Evolutionary conservation across 2,797 vertebrate genomes (phyloP), one percentile per base, ranked within the genome.

Genomic region (Tenualosa thibaudeaui): DNA sequence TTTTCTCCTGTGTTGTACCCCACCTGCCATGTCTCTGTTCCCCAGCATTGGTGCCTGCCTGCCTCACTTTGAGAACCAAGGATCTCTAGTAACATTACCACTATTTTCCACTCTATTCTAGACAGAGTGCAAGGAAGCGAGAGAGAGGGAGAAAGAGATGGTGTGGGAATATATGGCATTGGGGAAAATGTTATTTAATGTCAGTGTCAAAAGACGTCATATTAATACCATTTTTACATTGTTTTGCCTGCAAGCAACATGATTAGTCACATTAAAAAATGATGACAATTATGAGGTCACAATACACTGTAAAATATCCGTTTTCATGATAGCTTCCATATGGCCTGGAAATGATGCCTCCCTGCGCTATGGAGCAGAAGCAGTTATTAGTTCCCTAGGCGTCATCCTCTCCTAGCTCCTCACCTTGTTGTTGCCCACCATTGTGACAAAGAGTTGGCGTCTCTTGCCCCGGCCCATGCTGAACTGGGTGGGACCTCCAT

Each of bases 401-500:
- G 22, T 7, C n/a, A 9, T 8, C 62, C 50, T 8, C 12, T 51
- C 50, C 50, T 12, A 13, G 7, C 94, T 94, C 37, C 94, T 94
- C 91, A 95, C 96, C 95, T 96, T 94, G 84, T 93, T 93, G 94
- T 97, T 99, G 85, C 96, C 97, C 85, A 96, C 95, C 94, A 98
- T 96, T 81, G 97, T 98, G 91, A 99, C 96, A 0, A 94, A 96
- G 84, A 98, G 93, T 89, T 99, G 97, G 91, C 97, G 97, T 89
- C 96, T 95, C 90, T 96, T 96, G 71, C 95, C 97, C 90, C 95
- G 92, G 81, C 94, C 95, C 83, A 95, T 90, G 3, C 92, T 90
- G 86, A 95, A 95, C 0, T 40, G 86, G 3, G 93, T 88, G 0
- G 89, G 91, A 12, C 93, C 95, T 3, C 92, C 94, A 22, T 92